Base-by-base conservation (phyloP, 2,888 invertebrate genomes). In the Embidobia sp. region DNA sequence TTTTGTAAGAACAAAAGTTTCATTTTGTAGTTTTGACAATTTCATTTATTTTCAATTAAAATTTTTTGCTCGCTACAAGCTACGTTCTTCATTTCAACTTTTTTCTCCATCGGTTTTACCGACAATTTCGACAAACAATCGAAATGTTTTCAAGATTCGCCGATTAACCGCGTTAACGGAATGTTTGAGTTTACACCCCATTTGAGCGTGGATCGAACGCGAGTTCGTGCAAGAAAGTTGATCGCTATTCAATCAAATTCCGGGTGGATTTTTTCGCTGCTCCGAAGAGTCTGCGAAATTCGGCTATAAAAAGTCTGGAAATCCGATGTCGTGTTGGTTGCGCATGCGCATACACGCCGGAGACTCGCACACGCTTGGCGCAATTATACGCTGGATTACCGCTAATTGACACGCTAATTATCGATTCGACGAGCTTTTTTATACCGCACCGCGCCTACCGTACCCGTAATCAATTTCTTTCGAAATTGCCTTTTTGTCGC, bases 331-430 rank as follows among this genome's bases (percentile, higher is more conserved):
- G 61, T n/a, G n/a, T 59, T 77, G 59, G 72, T 72, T 61, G 72
- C 61, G 55, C 66, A 72, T 77, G 59, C 61, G 53, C 55, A 77
- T 57, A 35, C 29, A 33, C 16, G 22, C 33, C 29, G 7, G 19
- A 57, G 46, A 64, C 59, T 69, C 51, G 69, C 69, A 64, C 69
- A 76, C 57, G 67, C 72, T 73, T 63, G 61, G 49, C 67, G 61
- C 80, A 86, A 86, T 88, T 87, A 87, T 85, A 85, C 86, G 85
- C 81, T 75, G 82, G 77, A 85, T 87, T 85, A 84, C 69, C 80
- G 72, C 83, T 85, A 87, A 88, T 88, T 87, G 87, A 86, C 85
- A 82, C 81, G 84, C 82, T 86, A 86, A 87, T 89, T 86, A 85
- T 84, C 82, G 83, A 86, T 87, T 87, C 85, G 83, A 78, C 79